Conservation (phyloP, 2,113 vertebrate genomes). For the Sphaerodactylus townsendi region DNA sequence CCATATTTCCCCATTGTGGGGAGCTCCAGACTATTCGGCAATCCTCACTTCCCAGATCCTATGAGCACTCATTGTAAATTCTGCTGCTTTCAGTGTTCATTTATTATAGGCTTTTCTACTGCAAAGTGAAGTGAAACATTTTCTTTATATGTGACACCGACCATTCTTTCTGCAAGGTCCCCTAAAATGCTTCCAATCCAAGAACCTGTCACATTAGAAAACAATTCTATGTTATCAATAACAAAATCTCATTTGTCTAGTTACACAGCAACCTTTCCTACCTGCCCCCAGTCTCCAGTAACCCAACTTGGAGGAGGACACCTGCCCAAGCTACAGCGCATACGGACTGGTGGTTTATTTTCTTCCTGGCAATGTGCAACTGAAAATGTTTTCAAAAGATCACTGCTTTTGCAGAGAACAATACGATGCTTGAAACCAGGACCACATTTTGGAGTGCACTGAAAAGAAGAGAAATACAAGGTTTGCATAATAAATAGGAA, state of each 20-base stretch:
- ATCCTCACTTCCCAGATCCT: neutral
- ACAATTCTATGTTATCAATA: neutral
- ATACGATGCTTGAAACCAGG: conserved; percentile 96
- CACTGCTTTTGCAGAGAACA: conserved; percentile 94
- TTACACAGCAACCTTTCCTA: conserved; percentile 46
- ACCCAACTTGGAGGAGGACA: conserved; percentile 97
- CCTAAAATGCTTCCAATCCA: neutral
- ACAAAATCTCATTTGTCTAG: neutral
- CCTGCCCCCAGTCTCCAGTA: conserved; percentile 97
- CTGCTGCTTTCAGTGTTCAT: neutral
- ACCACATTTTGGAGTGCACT: conserved; percentile 95
- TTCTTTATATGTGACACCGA: neutral
- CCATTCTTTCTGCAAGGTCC: neutral
- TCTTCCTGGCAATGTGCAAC: conserved; percentile 85
- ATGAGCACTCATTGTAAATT: neutral
- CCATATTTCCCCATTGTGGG: neutral
- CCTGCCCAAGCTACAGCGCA: conserved; percentile 91
- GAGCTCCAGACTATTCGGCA: neutral
- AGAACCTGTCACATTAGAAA: neutral
- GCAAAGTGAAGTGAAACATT: neutral
- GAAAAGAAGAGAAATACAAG: conserved; percentile 49
- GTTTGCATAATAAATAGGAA: neutral
- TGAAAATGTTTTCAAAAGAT: conserved; percentile 92
- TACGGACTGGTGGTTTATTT: conserved; percentile 89
- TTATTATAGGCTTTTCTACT: neutral